Evolutionary conservation across 1,140 invertebrate species (phyloP).

Genomic region (Phenacoccus solenopsis): DNA sequence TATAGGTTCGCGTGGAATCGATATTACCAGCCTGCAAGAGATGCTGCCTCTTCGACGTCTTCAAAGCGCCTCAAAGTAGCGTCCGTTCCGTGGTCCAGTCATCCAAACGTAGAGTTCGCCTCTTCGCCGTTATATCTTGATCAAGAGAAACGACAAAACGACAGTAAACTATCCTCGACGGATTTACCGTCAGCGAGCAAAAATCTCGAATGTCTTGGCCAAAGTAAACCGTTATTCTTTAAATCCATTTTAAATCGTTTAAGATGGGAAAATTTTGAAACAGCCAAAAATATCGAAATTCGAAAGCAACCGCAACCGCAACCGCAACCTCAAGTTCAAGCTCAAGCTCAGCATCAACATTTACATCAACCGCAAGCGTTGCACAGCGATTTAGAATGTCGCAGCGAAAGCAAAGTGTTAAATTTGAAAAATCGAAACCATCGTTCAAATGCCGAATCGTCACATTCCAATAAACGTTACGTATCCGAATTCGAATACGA

Average conservation of each 20-base stretch:
- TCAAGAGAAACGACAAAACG: too few relatives aligned
- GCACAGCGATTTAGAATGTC: not conserved
- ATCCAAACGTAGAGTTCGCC: not conserved
- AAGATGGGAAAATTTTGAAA: not conserved
- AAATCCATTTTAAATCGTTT: not conserved
- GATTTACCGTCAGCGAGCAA: not conserved
- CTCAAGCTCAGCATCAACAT: not conserved
- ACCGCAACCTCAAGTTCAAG: not conserved
- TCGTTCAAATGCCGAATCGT: too few relatives aligned
- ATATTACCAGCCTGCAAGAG: not conserved
- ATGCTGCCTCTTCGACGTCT: too few relatives aligned
- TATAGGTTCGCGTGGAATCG: not conserved
- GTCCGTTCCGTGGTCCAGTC: too few relatives aligned
- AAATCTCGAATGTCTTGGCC: not conserved
- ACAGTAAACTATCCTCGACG: not conserved
- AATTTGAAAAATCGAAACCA: not conserved
- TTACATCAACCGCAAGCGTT: not conserved
- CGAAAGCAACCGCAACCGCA: not conserved
- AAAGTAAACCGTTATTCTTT: conserved; percentile 4
- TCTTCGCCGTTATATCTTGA: not conserved
- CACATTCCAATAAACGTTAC: too few relatives aligned
- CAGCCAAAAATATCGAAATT: not conserved
- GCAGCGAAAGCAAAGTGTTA: not conserved
- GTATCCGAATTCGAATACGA: too few relatives aligned
- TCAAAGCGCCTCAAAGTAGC: too few relatives aligned